Evolutionary conservation across 2,797 vertebrate genomes (phyloP).

Genomic region (Toxotes lorentzi): DNA sequence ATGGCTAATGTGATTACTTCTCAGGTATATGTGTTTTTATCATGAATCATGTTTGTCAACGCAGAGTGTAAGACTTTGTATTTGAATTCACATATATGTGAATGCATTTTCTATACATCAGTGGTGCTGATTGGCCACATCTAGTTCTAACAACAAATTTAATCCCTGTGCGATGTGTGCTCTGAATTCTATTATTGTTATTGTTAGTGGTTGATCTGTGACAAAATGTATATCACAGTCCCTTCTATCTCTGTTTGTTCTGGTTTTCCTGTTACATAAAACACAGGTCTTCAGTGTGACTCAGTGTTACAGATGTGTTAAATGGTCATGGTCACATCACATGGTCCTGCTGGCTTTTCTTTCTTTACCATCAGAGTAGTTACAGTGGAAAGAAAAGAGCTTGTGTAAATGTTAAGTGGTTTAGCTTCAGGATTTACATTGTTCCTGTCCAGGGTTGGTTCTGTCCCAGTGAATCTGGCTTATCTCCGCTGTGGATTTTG

Average conservation of each 20-base stretch:
- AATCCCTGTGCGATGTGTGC: neutral
- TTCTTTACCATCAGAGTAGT: neutral
- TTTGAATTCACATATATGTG: neutral
- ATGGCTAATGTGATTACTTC: neutral
- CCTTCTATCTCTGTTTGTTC: neutral
- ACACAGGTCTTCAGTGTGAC: too few species aligned
- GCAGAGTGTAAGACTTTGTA: neutral
- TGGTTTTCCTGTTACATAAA: neutral
- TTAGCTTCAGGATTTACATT: slow-evolving; percentile 5
- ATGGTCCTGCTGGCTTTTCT: neutral
- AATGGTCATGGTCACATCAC: neutral
- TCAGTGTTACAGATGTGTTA: neutral
- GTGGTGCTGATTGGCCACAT: neutral
- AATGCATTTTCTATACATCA: neutral
- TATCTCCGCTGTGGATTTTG: neutral
- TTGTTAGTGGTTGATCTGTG: neutral
- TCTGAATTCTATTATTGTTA: neutral
- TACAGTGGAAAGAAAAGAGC: neutral
- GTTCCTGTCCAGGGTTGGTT: neutral
- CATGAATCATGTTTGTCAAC: neutral
- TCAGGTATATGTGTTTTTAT: neutral
- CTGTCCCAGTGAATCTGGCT: neutral
- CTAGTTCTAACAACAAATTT: neutral
- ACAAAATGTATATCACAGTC: neutral
- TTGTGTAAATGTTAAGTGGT: neutral